These are phyloP conservation scores for Stichodactyla mertensii DNA, from an alignment of 64 coral and sea anemone genomes.

Conservation along the genomic window DNA sequence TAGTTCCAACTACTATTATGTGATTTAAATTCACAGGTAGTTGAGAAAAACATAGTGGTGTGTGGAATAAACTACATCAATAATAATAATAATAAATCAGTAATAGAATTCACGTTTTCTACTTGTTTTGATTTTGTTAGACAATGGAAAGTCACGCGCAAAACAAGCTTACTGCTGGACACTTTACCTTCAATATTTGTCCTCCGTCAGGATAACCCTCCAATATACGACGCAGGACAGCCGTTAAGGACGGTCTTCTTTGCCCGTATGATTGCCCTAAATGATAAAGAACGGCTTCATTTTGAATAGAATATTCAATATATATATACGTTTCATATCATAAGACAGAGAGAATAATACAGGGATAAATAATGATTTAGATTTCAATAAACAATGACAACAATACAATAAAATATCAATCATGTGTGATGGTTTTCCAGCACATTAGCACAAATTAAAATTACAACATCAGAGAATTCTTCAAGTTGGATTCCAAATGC, in stretches of 20 bases:
- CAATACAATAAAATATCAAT: background rate
- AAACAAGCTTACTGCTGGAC: background rate
- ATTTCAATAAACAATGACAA: too few relatives aligned
- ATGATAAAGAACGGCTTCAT: background rate
- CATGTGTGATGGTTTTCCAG: background rate
- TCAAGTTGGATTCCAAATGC: background rate
- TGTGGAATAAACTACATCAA: too few relatives aligned
- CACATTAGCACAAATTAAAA: background rate
- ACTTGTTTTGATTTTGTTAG: background rate
- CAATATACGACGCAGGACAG: slow-evolving; percentile 45
- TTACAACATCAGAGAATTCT: background rate
- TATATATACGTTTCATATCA: too few relatives aligned
- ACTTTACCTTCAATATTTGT: slow-evolving; percentile 64
- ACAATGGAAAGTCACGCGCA: background rate
- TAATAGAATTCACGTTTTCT: too few relatives aligned
- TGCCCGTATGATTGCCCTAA: slow-evolving; percentile 56
- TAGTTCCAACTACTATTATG: too few relatives aligned
- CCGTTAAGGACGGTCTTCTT: slow-evolving; percentile 43
- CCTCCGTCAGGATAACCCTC: slow-evolving; percentile 69
- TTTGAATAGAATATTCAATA: too few relatives aligned
- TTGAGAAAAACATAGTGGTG: too few relatives aligned
- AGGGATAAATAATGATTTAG: too few relatives aligned
- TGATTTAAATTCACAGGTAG: too few relatives aligned
- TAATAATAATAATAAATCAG: too few relatives aligned
- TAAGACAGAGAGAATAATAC: too few relatives aligned